Percentiles rank a stretch among this genome's conserved stretches.
phyloP scores from a whole-genome alignment of 1,140 invertebrate species.

The Sminthurinus signatus region DNA sequence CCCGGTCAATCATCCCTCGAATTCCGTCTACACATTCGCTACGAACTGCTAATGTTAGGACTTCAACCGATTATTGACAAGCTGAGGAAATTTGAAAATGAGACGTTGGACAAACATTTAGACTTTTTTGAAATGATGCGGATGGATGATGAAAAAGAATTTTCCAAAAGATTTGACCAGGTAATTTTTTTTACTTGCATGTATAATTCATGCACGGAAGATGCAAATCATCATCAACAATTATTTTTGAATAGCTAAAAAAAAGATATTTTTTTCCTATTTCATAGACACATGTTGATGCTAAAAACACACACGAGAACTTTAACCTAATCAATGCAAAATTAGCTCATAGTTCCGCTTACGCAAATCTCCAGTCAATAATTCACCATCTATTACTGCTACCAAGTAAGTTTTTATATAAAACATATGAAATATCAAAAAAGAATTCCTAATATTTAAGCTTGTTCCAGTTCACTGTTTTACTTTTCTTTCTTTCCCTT shows the following conservation, averaged over 20 bases:
- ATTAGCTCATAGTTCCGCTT: slow-evolving; percentile 84
- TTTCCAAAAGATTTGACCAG: slow-evolving; percentile 75
- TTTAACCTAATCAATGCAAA: slow-evolving; percentile 87
- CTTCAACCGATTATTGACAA: slow-evolving; percentile 95
- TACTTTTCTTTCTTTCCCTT: no score
- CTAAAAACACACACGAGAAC: slow-evolving; percentile 87
- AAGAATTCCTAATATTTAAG: no score
- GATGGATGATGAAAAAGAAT: slow-evolving; percentile 90
- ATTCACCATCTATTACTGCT: slow-evolving; percentile 85
- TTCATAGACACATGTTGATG: slow-evolving; percentile 79
- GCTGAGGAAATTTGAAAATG: slow-evolving; percentile 82
- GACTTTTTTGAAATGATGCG: slow-evolving; percentile 99
- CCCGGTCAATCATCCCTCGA: slow-evolving; percentile 92
- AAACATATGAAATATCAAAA: neutral
- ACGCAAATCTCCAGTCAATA: slow-evolving; percentile 85
- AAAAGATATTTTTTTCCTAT: no score
- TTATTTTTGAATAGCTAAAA: no score
- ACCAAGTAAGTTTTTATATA: slow-evolving; percentile 63
- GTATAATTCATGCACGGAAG: no score
- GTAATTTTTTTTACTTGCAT: slow-evolving; percentile 47
- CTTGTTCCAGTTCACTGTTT: no score
- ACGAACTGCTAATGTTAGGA: slow-evolving; percentile 94
- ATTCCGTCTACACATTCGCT: slow-evolving; percentile 89
- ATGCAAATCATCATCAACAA: no score
- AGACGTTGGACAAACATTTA: slow-evolving; percentile 76